A percentile compares a stretch with the other conserved stretches of the same genome.
These are phyloP conservation scores for Rhabditophanes sp. DNA, from an alignment of 2,888 invertebrate species.

Conservation along the genomic window DNA sequence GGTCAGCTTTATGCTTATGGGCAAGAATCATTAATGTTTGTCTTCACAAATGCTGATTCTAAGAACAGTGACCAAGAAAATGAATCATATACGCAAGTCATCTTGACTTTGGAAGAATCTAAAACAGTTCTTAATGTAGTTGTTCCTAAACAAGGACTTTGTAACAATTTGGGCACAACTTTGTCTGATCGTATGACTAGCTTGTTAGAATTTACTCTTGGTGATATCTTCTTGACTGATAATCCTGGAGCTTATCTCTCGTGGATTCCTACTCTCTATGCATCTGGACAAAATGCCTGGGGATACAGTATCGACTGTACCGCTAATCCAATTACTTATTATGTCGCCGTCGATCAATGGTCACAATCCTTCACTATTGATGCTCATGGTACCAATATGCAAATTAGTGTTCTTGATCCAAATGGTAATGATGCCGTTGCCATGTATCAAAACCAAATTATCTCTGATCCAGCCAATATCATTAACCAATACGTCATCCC, in stretches of 20 bases:
- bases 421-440: constrained; percentile 12
- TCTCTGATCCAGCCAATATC: constrained; percentile 7
- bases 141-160: constrained; percentile 3
- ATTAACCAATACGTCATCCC: constrained; percentile 17
- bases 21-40: constrained; percentile 20
- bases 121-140: constrained; percentile 5
- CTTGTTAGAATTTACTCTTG: constrained; percentile 9
- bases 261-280: constrained; percentile 23
- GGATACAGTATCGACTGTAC: constrained; percentile 15
- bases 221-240: constrained; percentile 11
- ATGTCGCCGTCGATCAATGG: constrained; percentile 28
- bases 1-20: too few species aligned
- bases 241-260: constrained; percentile 9
- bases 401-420: constrained; percentile 14
- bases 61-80: background rate
- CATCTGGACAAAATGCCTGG: constrained; percentile 12
- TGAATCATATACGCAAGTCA: constrained; percentile 2
- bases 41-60: constrained; percentile 22
- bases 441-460: constrained; percentile 6
- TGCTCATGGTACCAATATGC: constrained; percentile 7
- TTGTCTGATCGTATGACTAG: constrained; percentile 3
- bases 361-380: constrained; percentile 22
- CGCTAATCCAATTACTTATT: constrained; percentile 6
- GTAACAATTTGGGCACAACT: constrained; percentile 1
- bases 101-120: constrained; percentile 7